Base-by-base conservation (phyloP, 2,113 vertebrate species). In the Datnioides undecimradiatus region DNA sequence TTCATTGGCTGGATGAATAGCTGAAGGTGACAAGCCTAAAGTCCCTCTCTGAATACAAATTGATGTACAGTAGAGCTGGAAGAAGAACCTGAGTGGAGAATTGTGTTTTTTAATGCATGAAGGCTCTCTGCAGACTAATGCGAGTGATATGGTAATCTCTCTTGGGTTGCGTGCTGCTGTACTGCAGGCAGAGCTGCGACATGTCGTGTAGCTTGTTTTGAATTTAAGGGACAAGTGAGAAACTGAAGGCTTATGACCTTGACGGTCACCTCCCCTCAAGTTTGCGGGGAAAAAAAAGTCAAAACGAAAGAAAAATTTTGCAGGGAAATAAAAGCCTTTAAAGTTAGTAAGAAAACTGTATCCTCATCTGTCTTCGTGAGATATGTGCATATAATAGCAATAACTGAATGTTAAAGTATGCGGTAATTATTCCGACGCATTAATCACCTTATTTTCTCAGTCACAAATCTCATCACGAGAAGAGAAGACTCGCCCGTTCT, bases 61-160 rank as follows among this genome's bases (percentile, higher is more conserved):
- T 48, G 83, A 73, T 78, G 73, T 85, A 71, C 82, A 81, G 80
- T 87, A 63, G 41, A 81, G 73, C 60, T 55, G 38, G 63, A 49
- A 69, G 81, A 62, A 25, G 46, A 65, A 75, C 76, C 69, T 85
- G 84, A 92, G 89, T 88, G 85, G 80, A 91, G 76, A 88, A 83
- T 85, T 89, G 80, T 89, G 89, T 92, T 85, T 88, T 83, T 88
- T 91, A 82, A 90, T 86, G 91, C 88, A 90, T 87, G 87, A 88
- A 52, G 51, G 74, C 82, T 82, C 83, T 62, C 68, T 62, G 85
- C 62, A 89, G 85, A 89, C 74, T 77, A 87, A 89, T 84, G 58
- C 34, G 52, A 80, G 83, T 34, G 70, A 81, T 92, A 78, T 82
- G 65, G 76, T 90, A 84, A 90, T 90, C 78, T 84, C 83, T 76